Conservation (phyloP, 2,888 invertebrate species). For the Cinara cedri region DNA sequence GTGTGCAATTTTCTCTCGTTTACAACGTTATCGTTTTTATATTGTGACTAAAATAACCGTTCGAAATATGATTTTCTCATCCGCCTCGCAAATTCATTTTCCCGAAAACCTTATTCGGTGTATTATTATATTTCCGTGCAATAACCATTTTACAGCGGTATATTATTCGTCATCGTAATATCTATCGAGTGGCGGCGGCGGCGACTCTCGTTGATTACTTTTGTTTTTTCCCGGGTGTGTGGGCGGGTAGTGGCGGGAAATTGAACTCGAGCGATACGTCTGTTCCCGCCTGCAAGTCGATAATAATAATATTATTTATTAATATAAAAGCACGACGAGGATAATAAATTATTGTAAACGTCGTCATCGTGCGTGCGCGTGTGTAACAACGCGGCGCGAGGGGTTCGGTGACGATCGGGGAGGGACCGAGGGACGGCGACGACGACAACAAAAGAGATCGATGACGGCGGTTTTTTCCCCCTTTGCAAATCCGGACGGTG, state of each 20-base stretch:
- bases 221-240: conserved; percentile 1
- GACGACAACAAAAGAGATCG: conserved; percentile 4
- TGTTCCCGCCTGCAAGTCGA: not conserved
- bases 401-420: too few relatives aligned
- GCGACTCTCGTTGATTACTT: not conserved
- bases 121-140: too few relatives aligned
- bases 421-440: not conserved
- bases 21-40: too few relatives aligned
- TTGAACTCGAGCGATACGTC: not conserved
- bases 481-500: not conserved
- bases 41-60: too few relatives aligned
- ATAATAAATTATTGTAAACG: not conserved
- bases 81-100: too few relatives aligned
- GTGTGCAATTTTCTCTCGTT: too few relatives aligned
- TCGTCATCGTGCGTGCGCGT: not conserved
- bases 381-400: not conserved
- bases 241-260: too few relatives aligned
- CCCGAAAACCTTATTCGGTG: too few relatives aligned
- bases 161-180: not conserved
- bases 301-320: too few relatives aligned
- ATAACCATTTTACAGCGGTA: too few relatives aligned
- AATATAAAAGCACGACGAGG: not conserved
- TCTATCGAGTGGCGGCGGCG: too few relatives aligned
- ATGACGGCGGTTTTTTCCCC: conserved; percentile 1
- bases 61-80: too few relatives aligned